phyloP scores from a whole-genome alignment of 2,113 vertebrate species.

The Martes martes region DNA sequence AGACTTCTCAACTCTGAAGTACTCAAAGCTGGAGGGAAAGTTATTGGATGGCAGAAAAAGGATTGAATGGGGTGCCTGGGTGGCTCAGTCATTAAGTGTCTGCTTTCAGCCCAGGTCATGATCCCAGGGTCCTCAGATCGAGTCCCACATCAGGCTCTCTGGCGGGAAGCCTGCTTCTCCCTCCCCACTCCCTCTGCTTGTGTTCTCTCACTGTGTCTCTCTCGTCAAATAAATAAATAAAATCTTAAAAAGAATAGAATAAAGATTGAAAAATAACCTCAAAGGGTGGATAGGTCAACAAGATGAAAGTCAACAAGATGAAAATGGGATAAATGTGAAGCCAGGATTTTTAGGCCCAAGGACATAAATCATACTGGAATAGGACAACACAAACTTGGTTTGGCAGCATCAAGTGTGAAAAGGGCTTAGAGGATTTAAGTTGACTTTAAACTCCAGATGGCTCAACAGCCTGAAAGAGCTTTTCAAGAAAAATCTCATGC shows the following conservation, averaged over 20 bases:
- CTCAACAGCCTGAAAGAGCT: conserved; percentile 40
- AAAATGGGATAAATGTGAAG: background rate
- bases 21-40: background rate
- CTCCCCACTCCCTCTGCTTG: no score
- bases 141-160: no score
- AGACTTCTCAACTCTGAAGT: conserved; percentile 16
- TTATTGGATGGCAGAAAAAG: background rate
- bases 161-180: no score
- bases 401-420: conserved; percentile 45
- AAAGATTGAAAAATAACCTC: conserved; percentile 1
- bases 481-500: background rate
- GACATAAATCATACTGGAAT: background rate
- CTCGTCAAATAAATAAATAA: no score
- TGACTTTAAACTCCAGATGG: conserved; percentile 46
- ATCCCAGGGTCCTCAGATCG: no score
- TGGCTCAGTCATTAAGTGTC: no score
- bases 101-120: no score
- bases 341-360: conserved; percentile 11
- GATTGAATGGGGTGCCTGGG: background rate
- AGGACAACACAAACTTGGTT: conserved; percentile 18
- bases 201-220: no score
- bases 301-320: background rate
- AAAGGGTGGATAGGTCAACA: background rate
- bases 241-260: background rate
- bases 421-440: conserved; percentile 37